These are phyloP conservation scores for Bombyx mandarina DNA, from an alignment of 1,140 invertebrate species.

Conservation along the genomic window DNA sequence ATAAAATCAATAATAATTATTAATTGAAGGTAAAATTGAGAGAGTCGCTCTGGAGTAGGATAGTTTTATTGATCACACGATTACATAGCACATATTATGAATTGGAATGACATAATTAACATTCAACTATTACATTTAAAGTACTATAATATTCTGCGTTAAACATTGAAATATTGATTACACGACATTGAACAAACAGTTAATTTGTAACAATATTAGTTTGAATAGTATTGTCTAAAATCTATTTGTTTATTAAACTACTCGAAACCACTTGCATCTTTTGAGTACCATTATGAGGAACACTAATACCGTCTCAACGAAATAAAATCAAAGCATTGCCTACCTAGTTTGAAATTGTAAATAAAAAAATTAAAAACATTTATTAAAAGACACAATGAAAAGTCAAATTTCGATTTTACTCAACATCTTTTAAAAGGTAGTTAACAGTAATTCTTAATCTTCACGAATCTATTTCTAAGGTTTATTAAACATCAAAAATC, in stretches of 20 bases:
- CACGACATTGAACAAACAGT: too few relatives aligned
- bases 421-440: too few relatives aligned
- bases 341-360: too few relatives aligned
- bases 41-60: neutral
- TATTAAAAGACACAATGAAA: too few relatives aligned
- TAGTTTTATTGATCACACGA: conserved; percentile 6
- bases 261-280: neutral
- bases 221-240: too few relatives aligned
- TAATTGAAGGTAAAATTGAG: neutral
- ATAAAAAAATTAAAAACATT: too few relatives aligned
- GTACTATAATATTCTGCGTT: neutral
- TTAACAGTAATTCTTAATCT: neutral
- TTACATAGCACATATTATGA: conserved; percentile 4
- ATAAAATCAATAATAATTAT: neutral
- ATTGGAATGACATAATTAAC: conserved; percentile 8
- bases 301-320: conserved; percentile 5
- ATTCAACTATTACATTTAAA: conserved; percentile 2
- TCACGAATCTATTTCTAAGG: neutral
- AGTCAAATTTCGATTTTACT: too few relatives aligned
- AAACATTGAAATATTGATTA: neutral
- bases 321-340: too few relatives aligned
- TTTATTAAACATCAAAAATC: neutral
- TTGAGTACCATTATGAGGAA: conserved; percentile 3
- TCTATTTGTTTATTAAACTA: too few relatives aligned
- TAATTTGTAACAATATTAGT: too few relatives aligned